Evolutionary conservation across 2,888 invertebrate species (phyloP), one percentile per base, ranked within the genome.

Genomic region (Eristalis tenax): DNA sequence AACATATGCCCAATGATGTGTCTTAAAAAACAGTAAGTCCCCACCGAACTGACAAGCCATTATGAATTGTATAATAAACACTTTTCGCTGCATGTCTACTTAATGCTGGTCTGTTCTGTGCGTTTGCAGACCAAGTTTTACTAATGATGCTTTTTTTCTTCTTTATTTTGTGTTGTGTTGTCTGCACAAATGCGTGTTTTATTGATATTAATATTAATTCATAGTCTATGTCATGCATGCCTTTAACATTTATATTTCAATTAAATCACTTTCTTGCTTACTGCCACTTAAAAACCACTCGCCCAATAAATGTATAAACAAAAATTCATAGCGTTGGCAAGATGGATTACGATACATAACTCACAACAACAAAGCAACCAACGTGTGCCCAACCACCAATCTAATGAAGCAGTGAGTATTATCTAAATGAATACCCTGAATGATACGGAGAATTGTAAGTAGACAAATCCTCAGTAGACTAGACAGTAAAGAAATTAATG

Each of bases 1-100:
- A 99, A 99, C 95, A 96, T 99, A 91, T 99, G 99, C 94, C 99
- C 99, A 79, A 97, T 98, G 97, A 99, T 98, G 91, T 98, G 98
- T 94, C 96, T 99, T 91, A 98, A 97, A 94, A 99, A 99, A 95
- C 99, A 99, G 99, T 99, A 96, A 98, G 99, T 98, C 87, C 10
- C 15, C 23, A 35, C n/a, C 23, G 38, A 8, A 10, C 23, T 28
- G 28, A 64, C 23, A 18, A 43, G 32, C 40, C 43, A 43, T 35
- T 5, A 18, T 69, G 28, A 69, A 81, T 63, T 32, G 38, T 50
- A 18, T 35, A 56, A 15, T 18, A 57, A 71, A 6, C 40, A 71
- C 32, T 57, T 71, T 64, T 56, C 66, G 50, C 61, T 79, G 83
- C 86, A 87, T 87, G 71, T 56, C 61, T 32, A 66, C 76, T 63